Base-by-base conservation (phyloP, 2,888 invertebrate species). In the Miltochrista miniata region DNA sequence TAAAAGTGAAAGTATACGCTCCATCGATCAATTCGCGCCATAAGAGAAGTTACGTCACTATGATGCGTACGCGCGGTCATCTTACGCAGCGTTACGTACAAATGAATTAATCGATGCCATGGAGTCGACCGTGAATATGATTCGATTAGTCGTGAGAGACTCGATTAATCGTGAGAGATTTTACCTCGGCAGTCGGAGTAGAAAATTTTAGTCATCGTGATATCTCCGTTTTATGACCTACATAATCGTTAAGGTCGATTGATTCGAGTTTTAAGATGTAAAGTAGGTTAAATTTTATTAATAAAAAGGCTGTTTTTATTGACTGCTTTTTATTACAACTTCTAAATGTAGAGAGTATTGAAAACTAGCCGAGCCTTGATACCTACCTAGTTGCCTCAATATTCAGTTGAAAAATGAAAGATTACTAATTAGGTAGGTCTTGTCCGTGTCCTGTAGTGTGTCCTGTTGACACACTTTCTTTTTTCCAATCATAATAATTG, bases 1-100 rank as follows among this genome's bases (percentile, higher is more conserved):
- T 59, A 69, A 71, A 76, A 79, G 85, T 73, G 84, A 85, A 85
- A 85, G 82, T 69, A 74, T 45, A 44, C 50, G 35, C 56, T 39
- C 68, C 63, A 79, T 81, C 72, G 68, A 77, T 76, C 73, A 72
- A 61, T 53, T 59, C 56, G 50, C 41, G 53, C 43, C 58, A 69
- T 67, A n/a, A n/a, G 62, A 64, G 65, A 61, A 46, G 46, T 61
- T 63, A 45, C 66, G 61, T 58, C 62, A 67, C 38, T 51, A 9
- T 62, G 67, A 75, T 78, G 79, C 76, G 76, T 72, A 70, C 61
- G 70, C 68, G 63, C 65, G 59, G 64, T 49, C 41, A 45, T 51
- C 24, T 52, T 50, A 55, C 48, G 42, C 15, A 34, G 24, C 38
- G 39, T 41, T 53, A 46, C 40, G 37, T 24, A 24, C 18, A 24